Evolutionary conservation across 2,113 vertebrate species (phyloP).

Genomic region (Rousettus leschenaultii): DNA sequence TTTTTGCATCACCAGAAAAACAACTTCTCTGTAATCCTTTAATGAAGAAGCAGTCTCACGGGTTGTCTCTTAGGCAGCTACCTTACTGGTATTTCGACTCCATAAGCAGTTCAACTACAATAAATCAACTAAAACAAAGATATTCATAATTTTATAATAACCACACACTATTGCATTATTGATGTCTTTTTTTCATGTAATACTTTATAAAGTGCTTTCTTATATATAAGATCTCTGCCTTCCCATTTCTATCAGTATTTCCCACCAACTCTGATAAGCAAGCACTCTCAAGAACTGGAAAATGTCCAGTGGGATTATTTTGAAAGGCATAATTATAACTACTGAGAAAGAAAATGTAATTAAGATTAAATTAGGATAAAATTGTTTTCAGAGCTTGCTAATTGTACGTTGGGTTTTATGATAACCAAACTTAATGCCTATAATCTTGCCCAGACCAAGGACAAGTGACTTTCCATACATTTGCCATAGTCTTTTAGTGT

Average conservation of each 20-base stretch:
- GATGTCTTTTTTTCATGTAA: background rate
- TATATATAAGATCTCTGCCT: background rate
- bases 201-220: background rate
- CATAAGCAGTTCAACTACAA: slow-evolving; percentile 32
- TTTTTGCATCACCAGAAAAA: background rate
- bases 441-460: slow-evolving; percentile 41
- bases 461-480: background rate
- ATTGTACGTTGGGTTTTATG: slow-evolving; percentile 61
- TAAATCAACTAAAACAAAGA: slow-evolving; percentile 36
- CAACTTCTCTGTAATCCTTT: background rate
- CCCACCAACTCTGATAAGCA: slow-evolving; percentile 41
- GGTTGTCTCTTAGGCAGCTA: background rate
- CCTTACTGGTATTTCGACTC: slow-evolving; percentile 28
- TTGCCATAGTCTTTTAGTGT: background rate
- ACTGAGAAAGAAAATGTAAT: slow-evolving; percentile 58
- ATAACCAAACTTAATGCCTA: slow-evolving; percentile 45
- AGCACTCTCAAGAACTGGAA: slow-evolving; percentile 36
- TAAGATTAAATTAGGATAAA: slow-evolving; percentile 72
- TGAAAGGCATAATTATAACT: slow-evolving; percentile 64
- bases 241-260: background rate
- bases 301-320: slow-evolving; percentile 59
- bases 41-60: slow-evolving; percentile 8
- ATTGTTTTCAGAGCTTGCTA: slow-evolving; percentile 67
- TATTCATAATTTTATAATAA: background rate
- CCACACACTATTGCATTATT: background rate